Percentiles rank a stretch among this genome's conserved stretches.
Conservation (phyloP, 2,797 vertebrate genomes). For the Lophius americanus region DNA sequence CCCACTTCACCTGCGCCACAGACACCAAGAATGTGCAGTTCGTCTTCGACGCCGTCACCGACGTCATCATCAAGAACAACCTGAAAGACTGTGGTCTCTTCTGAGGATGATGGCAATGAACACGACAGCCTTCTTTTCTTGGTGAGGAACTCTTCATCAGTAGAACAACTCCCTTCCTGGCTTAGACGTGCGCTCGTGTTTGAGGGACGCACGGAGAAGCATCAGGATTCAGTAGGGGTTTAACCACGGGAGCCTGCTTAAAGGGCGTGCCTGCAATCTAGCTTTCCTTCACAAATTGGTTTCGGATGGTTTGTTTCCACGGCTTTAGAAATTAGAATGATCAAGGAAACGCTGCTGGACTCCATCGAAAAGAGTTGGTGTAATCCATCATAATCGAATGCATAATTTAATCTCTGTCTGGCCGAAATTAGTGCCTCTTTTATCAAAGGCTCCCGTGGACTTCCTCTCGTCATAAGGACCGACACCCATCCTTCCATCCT, state of each 20-base stretch:
- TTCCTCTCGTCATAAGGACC: not conserved
- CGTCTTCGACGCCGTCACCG: conserved; percentile 98
- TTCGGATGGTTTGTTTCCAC: conserved; percentile 9
- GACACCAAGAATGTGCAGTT: conserved; percentile 99
- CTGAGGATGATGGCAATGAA: conserved; percentile 72
- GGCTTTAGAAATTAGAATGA: conserved; percentile 7
- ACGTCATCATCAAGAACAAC: conserved; percentile 99
- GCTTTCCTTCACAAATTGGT: conserved; percentile 8
- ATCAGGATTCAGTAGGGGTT: not conserved
- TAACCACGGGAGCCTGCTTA: not conserved
- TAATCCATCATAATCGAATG: conserved; percentile 29
- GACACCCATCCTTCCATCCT: not conserved
- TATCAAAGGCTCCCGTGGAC: conserved; percentile 6
- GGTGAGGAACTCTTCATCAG: conserved; percentile 45
- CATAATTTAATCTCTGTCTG: conserved; percentile 23
- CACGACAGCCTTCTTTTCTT: conserved; percentile 22
- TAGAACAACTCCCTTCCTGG: not conserved
- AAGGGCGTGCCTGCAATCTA: not conserved
- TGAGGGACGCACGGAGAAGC: not conserved
- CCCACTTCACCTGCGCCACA: conserved; percentile 99
- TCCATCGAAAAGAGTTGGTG: conserved; percentile 10
- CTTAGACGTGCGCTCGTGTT: not conserved
- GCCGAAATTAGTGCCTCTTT: conserved; percentile 9
- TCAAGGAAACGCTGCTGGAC: conserved; percentile 1
- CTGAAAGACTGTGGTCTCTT: conserved; percentile 99